Conservation (phyloP, 92 coral and sea anemone species). For the Siderastrea radians region DNA sequence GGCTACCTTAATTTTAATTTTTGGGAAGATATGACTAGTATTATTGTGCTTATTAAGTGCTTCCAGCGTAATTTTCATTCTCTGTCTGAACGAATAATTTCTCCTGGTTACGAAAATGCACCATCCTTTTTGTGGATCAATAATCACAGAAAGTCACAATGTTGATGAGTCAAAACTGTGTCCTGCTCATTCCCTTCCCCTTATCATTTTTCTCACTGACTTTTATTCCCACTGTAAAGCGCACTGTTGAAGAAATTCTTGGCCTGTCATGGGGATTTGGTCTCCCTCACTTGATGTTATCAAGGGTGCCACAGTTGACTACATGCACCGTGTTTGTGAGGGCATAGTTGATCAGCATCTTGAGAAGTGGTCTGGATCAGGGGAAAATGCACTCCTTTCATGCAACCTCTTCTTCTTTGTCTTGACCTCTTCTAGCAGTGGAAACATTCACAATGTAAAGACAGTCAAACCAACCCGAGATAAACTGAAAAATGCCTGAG, state of each 20-base stretch:
- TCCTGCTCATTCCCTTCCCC: not conserved
- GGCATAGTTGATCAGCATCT: conserved; percentile 58
- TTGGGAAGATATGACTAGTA: no score
- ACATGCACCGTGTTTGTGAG: conserved; percentile 62
- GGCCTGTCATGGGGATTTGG: conserved; percentile 18
- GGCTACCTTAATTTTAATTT: no score
- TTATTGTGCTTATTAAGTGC: conserved; percentile 31
- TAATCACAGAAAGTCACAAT: conserved; percentile 17
- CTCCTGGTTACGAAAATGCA: conserved; percentile 7
- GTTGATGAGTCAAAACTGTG: conserved; percentile 2
- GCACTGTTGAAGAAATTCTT: conserved; percentile 12
- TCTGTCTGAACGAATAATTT: conserved; percentile 16
- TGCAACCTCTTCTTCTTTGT: no score
- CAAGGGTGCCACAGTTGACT: conserved; percentile 52
- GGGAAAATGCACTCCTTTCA: conserved; percentile 18
- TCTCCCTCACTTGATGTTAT: conserved; percentile 42
- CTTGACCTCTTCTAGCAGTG: no score
- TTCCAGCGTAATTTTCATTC: conserved; percentile 24
- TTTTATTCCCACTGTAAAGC: conserved; percentile 10
- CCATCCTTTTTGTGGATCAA: conserved; percentile 19
- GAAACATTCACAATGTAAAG: no score
- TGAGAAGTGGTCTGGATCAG: conserved; percentile 45
- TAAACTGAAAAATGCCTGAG: no score
- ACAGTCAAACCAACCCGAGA: no score
- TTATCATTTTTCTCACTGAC: not conserved